These are phyloP conservation scores for Drosophila tsacasi DNA, from an alignment of 1,140 invertebrate species.

Conservation along the genomic window DNA sequence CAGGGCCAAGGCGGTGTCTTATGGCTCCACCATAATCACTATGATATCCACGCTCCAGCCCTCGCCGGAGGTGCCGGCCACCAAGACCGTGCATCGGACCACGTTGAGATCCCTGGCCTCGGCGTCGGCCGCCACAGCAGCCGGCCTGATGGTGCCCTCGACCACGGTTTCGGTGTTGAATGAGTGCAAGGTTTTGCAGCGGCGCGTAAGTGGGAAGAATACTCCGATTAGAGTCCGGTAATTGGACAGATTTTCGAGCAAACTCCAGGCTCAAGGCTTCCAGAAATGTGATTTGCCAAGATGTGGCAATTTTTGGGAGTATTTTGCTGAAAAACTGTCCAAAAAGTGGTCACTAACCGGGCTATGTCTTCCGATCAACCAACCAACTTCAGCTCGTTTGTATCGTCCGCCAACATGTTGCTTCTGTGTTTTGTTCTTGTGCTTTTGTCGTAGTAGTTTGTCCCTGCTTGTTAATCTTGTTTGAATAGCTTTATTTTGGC, in stretches of 20 bases:
- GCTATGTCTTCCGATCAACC: background rate
- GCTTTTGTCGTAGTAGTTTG: constrained; percentile 13
- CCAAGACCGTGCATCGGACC: constrained; percentile 67
- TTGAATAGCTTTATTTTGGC: background rate
- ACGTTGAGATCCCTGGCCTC: constrained; percentile 64
- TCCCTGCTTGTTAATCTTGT: background rate
- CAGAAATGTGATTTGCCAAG: background rate
- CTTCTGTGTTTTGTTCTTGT: constrained; percentile 42
- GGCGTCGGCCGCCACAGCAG: constrained; percentile 66
- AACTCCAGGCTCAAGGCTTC: background rate
- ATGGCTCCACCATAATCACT: constrained; percentile 61
- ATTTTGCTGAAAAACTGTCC: background rate
- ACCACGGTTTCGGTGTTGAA: constrained; percentile 85
- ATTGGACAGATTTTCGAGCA: background rate
- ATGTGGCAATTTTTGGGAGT: background rate
- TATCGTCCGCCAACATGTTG: background rate
- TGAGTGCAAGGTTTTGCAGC: constrained; percentile 92
- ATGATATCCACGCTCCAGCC: constrained; percentile 52
- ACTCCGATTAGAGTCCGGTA: background rate
- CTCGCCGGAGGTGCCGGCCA: constrained; percentile 53
- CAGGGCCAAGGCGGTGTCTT: constrained; percentile 56
- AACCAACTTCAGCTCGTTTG: background rate
- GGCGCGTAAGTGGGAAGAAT: constrained; percentile 90
- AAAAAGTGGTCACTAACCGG: background rate
- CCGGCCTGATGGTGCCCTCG: constrained; percentile 65